A percentile compares a stretch with the other conserved stretches of the same genome.
Conservation (phyloP, 2,888 invertebrate genomes). For the Augiades crinisus region DNA sequence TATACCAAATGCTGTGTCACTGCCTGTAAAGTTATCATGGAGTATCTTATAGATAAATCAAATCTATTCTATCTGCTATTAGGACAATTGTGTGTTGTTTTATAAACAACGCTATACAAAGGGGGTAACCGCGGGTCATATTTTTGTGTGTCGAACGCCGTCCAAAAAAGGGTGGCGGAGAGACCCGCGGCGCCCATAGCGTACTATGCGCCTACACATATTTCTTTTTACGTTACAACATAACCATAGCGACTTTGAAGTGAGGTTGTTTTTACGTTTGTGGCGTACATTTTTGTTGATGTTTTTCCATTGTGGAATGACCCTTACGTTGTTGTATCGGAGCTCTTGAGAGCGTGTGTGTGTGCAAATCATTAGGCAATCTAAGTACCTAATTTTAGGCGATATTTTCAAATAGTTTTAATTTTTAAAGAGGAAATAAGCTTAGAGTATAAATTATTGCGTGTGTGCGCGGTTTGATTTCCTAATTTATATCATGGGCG, state of each 20-base stretch:
- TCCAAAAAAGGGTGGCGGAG: constrained; percentile 10
- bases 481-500: too few relatives aligned
- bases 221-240: constrained; percentile 41
- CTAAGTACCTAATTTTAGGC: constrained; percentile 69
- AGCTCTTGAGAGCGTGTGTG: constrained; percentile 57
- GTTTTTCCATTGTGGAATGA: constrained; percentile 49
- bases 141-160: constrained; percentile 26
- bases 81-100: constrained; percentile 25
- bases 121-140: constrained; percentile 24
- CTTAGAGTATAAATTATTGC: constrained; percentile 77
- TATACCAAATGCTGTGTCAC: too few relatives aligned
- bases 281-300: constrained; percentile 51
- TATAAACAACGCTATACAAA: constrained; percentile 15
- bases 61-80: constrained; percentile 32
- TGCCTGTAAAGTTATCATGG: constrained; percentile 44
- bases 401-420: constrained; percentile 71
- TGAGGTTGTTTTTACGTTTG: constrained; percentile 45
- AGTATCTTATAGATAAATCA: constrained; percentile 44
- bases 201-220: constrained; percentile 16
- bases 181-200: constrained; percentile 1
- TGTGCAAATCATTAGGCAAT: constrained; percentile 60
- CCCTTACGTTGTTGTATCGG: constrained; percentile 52
- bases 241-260: constrained; percentile 15
- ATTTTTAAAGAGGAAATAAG: constrained; percentile 64
- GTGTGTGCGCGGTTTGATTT: too few relatives aligned